Evolutionary conservation across 2,888 invertebrate genomes (phyloP), one percentile per base, ranked within the genome.

Genomic region (Amiota mariae): DNA sequence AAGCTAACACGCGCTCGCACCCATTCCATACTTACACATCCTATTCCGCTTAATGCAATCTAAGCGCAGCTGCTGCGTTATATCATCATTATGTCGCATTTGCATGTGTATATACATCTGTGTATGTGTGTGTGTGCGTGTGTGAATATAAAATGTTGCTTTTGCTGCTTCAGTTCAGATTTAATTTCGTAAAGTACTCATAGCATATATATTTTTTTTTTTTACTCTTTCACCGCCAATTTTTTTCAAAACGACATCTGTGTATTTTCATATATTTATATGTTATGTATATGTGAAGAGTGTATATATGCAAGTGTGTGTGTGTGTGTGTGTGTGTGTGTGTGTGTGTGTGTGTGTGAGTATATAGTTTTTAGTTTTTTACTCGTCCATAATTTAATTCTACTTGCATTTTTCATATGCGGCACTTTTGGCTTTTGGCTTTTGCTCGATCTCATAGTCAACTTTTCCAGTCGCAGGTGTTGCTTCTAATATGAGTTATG

Each of bases 11-110:
- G 36, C 75, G 64, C 56, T 75, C 73, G 81, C 74, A 79, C 72
- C 73, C 71, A 63, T 72, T 64, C 70, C 77, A 72, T 6, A 6
- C 36, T 36, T 36, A n/a, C 57, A 54, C 87, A 72, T 85, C 87
- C 87, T 80, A 80, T 84, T 87, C 87, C 87, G 81, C 80, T 84
- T 87, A 85, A 84, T 84, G 84, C 84, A 87, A 87, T 84, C 84
- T 84, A 84, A 87, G 87, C 85, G 87, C 84, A 80, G 86, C 85
- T 85, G 87, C 83, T 83, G 83, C 86, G 85, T 84, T 81, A 85
- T 85, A 87, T 87, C 86, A 80, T 73, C 76, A 75, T 72, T 66
- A 71, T 72, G 36, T 15, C 12, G 13, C n/a, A 54, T 12, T 13
- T 12, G 12, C 54, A 54, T 71, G 49, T 66, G 71, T 66, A 24